Base-by-base conservation (phyloP, 2,888 invertebrate genomes). In the Aspidiotus rigidus region DNA sequence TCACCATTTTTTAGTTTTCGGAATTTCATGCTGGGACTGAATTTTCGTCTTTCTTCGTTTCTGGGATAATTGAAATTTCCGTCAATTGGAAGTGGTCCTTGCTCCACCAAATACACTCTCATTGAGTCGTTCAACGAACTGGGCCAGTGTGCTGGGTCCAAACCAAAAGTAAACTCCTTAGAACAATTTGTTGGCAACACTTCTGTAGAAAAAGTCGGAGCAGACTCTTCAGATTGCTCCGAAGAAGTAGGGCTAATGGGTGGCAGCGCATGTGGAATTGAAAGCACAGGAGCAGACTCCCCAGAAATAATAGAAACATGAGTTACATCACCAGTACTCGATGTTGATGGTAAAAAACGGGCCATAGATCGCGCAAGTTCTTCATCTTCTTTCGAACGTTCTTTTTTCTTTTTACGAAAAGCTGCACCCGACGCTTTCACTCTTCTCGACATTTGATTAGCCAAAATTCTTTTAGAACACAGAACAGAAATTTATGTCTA, bases 1-100 rank as follows among this genome's bases (percentile, higher is more conserved):
- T 69, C 53, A 11, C 60, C 67, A 69, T 49, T 69, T 41, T 57
- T 56, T 41, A 69, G 39, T 66, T 17, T 7, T 56, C 56, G 57
- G 41, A 11, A 44, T 59, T 55, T 49, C 54, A 67, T 17, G 44
- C 59, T 42, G 56, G 49, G 49, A 28, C 55, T 44, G 28, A 67
- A 67, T 16, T 56, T 16, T 15, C 49, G 57, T 40, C 44, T 60
- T 44, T 49, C 54, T 42, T 57, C 28, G 54, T 67, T 60, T 49
- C 11, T 67, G 49, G 59, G 59, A 54, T 67, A 59, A n/a, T 67
- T 49, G 28, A 57, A 67, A 59, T 67, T 17, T 49, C 17, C 49
- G 56, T n/a, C 54, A 41, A 41, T 49, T 55, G 42, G 56, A 56
- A 10, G 42, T 10, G 17, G 57, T 57, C 59, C 59, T 42, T 17